A percentile compares a stretch with the other conserved stretches of the same genome.
Evolutionary conservation across 2,888 invertebrate genomes (phyloP).

Genomic region (Coleophora deauratella): DNA sequence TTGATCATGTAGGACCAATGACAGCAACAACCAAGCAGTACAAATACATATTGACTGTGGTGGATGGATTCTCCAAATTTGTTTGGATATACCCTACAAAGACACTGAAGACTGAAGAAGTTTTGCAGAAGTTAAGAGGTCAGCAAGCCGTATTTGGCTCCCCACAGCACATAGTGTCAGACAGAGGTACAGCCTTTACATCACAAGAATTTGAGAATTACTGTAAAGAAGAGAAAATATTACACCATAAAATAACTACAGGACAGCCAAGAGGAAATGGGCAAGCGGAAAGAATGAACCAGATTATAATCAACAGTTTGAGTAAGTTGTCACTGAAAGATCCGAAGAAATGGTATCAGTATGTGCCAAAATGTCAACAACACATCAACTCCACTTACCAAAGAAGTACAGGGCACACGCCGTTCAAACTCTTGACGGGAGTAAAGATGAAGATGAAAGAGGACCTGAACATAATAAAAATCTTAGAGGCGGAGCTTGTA

Average conservation of each 20-base stretch:
- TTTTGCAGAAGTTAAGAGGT: constrained; percentile 11
- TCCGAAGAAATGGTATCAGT: constrained; percentile 8
- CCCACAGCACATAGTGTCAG: constrained; percentile 14
- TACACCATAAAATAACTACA: constrained; percentile 15
- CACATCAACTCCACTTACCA: constrained; percentile 19
- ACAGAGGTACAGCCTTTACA: constrained; percentile 20
- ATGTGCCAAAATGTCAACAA: constrained; percentile 15
- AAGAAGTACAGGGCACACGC: constrained; percentile 12
- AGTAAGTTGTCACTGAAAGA: constrained; percentile 6
- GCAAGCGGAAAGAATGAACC: constrained; percentile 19
- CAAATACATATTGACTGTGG: constrained; percentile 15
- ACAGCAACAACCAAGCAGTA: constrained; percentile 9
- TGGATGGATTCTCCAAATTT: constrained; percentile 10
- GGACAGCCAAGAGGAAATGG: too few species aligned
- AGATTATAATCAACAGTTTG: constrained; percentile 9
- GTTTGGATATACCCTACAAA: constrained; percentile 17
- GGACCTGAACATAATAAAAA: too few species aligned
- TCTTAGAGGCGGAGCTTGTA: too few species aligned
- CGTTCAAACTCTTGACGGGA: constrained; percentile 1
- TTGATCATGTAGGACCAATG: constrained; percentile 13
- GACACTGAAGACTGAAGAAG: constrained; percentile 4
- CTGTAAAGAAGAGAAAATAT: constrained; percentile 17
- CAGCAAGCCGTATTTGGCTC: constrained; percentile 19
- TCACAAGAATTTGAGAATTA: constrained; percentile 15
- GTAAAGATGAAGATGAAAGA: not conserved